A percentile compares a stretch with the other conserved stretches of the same genome.
Evolutionary conservation across 2,113 vertebrate genomes (phyloP).

Genomic region (Paramormyrops kingsleyae): DNA sequence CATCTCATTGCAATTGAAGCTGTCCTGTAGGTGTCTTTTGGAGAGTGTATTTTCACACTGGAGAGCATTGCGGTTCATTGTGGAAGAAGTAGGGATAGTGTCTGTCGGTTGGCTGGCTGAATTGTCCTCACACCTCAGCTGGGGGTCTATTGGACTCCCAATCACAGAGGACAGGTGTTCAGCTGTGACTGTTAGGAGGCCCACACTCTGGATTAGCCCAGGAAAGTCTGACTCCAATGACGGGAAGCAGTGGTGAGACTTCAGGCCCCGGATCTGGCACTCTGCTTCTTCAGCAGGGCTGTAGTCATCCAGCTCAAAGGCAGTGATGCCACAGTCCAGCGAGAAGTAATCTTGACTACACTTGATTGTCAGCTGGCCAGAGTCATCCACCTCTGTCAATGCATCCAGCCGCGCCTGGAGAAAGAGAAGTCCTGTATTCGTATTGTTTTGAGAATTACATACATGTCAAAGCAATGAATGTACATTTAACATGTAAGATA

Average conservation of each 20-base stretch:
- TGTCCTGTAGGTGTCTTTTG: conserved; percentile 74
- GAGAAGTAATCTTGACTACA: conserved; percentile 97
- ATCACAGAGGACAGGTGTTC: conserved; percentile 45
- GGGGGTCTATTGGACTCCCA: conserved; percentile 26
- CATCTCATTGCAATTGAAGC: conserved; percentile 68
- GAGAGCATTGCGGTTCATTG: conserved; percentile 40
- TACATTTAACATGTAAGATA: neutral
- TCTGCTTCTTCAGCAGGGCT: conserved; percentile 82
- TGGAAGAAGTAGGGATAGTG: conserved; percentile 25
- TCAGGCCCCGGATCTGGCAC: conserved; percentile 49
- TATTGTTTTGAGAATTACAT: neutral
- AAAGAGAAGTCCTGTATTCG: neutral
- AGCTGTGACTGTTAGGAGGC: conserved; percentile 65
- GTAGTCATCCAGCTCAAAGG: conserved; percentile 90
- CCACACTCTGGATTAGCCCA: conserved; percentile 72
- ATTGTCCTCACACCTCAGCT: conserved; percentile 2
- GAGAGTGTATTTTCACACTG: conserved; percentile 64
- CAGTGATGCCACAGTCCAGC: conserved; percentile 94
- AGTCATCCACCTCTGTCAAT: conserved; percentile 91
- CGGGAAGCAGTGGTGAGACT: conserved; percentile 62
- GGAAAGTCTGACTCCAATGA: conserved; percentile 73
- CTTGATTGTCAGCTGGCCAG: conserved; percentile 93
- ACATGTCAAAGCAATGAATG: neutral
- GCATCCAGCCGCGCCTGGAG: conserved; percentile 83
- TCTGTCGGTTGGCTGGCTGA: conserved; percentile 13